Evolutionary conservation across 2,113 vertebrate genomes (phyloP), one percentile per base, ranked within the genome.

Genomic region (Lepus americanus): DNA sequence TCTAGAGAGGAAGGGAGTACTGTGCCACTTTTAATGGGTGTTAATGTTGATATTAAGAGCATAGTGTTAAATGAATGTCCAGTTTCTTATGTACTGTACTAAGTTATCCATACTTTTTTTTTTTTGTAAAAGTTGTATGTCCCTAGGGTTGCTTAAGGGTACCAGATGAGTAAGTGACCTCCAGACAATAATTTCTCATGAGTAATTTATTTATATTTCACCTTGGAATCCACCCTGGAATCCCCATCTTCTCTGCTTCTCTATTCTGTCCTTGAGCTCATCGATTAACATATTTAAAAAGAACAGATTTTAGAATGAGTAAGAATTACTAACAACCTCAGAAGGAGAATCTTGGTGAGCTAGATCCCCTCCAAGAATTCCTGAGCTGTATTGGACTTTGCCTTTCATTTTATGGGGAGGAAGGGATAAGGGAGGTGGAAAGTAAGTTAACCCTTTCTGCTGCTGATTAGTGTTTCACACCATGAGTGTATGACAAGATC

Each of bases 381-480:
- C n/a, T 49, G 44, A 78, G 23, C 17, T 22, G 10, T 6, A 70
- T 5, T 89, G 6, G 16, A 63, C 44, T 61, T 79, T 92, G 31
- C 74, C n/a, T 77, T 84, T 69, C 20, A 16, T 89, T 82, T 91
- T 87, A 33, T 70, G 53, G 63, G 13, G 19, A 67, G 8, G 31
- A 44, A 8, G 33, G 27, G 55, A 13, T n/a, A 44, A 19, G 3
- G 29, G 33, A 89, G 39, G 23, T 70, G 6, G 31, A 55, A 84
- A 63, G 29, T 63, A 66, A 69, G 59, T 83, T 66, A 83, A 83
- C 72, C 33, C 89, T 63, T 88, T 89, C 31, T 81, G 22, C 1
- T 64, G 16, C 20, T 29, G 5, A 63, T 94, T 73, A 86, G n/a
- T 19, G 64, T 89, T 93, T 89, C 79, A 79, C 77, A 70, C 81